Evolutionary conservation across 2,113 vertebrate genomes (phyloP).

Genomic region (Carettochelys insculpta): DNA sequence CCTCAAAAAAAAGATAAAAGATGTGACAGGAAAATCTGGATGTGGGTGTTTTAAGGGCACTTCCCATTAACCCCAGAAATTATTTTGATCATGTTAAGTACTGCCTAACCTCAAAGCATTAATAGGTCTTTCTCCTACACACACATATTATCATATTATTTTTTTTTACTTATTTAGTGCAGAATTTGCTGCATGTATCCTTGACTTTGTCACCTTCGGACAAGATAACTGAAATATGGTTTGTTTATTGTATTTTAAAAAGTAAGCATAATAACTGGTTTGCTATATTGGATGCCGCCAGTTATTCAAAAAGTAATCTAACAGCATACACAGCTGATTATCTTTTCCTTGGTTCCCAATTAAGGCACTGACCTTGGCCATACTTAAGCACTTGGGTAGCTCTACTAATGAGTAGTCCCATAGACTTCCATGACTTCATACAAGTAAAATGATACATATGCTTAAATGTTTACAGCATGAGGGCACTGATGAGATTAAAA

Average conservation of each 20-base stretch:
- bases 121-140: not conserved
- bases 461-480: not conserved
- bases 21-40: not conserved
- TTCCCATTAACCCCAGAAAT: not conserved
- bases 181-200: not conserved
- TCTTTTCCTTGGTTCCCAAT: not conserved
- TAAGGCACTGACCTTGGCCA: not conserved
- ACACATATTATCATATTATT: not conserved
- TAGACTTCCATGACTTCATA: not conserved
- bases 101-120: not conserved
- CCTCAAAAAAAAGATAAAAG: conserved; percentile 16
- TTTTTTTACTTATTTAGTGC: not conserved
- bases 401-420: not conserved
- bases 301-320: not conserved
- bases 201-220: not conserved
- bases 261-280: not conserved
- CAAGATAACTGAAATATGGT: not conserved
- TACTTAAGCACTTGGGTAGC: not conserved
- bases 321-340: not conserved
- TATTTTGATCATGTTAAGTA: not conserved
- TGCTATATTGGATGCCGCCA: not conserved
- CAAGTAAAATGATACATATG: not conserved
- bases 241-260: not conserved
- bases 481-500: not conserved
- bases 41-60: not conserved